Evolutionary conservation across 2,113 vertebrate species (phyloP).

Genomic region (Oryzias curvinotus): DNA sequence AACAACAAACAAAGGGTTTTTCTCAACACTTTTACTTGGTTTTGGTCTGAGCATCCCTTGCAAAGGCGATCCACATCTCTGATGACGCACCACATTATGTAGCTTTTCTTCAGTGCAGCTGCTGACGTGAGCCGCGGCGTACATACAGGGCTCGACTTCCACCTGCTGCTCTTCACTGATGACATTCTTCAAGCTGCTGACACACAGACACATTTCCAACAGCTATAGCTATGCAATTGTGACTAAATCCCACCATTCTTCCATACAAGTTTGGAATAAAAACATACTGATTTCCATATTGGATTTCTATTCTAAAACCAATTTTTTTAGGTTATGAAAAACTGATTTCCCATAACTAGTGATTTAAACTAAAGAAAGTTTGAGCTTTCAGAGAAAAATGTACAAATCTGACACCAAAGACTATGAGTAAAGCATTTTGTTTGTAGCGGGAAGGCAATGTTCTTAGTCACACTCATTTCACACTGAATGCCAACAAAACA

Average conservation of each 20-base stretch:
- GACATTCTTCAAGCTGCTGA: constrained; percentile 46
- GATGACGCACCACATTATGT: constrained; percentile 32
- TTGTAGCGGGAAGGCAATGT: too few species aligned
- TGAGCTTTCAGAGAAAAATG: background rate
- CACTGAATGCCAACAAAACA: background rate
- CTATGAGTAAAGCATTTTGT: background rate
- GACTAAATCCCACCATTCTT: too few species aligned
- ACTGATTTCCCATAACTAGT: too few species aligned
- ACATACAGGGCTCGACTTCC: constrained; percentile 30
- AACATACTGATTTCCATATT: too few species aligned
- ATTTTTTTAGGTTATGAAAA: too few species aligned
- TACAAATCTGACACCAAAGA: background rate
- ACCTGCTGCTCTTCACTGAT: constrained; percentile 18
- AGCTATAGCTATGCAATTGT: background rate
- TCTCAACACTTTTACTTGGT: background rate
- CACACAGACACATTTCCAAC: constrained; percentile 9
- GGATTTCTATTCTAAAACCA: too few species aligned
- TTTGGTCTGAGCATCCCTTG: background rate
- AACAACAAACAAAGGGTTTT: background rate
- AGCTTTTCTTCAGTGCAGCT: constrained; percentile 20
- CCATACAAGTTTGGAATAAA: too few species aligned
- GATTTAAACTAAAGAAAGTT: background rate
- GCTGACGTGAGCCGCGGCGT: background rate
- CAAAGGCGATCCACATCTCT: background rate
- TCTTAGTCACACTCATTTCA: background rate